Conservation (phyloP, 2,113 vertebrate genomes). For the Rissa tridactyla region DNA sequence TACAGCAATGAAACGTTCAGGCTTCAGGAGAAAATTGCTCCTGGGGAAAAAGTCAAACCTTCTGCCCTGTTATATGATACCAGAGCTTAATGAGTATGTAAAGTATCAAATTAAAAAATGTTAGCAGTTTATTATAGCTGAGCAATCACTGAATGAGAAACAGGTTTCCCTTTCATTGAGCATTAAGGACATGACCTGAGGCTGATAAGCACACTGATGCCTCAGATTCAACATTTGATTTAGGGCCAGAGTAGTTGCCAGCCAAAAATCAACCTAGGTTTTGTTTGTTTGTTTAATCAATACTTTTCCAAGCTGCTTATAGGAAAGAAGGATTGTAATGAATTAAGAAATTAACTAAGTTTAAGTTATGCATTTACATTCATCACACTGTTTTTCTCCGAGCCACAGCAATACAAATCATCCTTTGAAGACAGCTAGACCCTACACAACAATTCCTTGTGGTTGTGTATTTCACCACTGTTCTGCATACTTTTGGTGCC, state of each 20-base stretch:
- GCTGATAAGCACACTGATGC: constrained; percentile 41
- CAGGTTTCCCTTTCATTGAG: constrained; percentile 67
- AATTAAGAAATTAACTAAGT: constrained; percentile 59
- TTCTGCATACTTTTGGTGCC: background rate
- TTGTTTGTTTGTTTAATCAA: constrained; percentile 58
- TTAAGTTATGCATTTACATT: constrained; percentile 35
- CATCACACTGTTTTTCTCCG: constrained; percentile 7
- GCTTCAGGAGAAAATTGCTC: constrained; percentile 57
- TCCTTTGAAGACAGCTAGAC: background rate
- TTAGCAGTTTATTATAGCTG: constrained; percentile 67
- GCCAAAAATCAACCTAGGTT: constrained; percentile 10
- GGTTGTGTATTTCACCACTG: background rate
- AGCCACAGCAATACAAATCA: background rate
- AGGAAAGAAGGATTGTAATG: constrained; percentile 14
- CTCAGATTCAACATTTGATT: constrained; percentile 55
- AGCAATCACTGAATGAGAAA: constrained; percentile 72
- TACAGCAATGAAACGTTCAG: constrained; percentile 40
- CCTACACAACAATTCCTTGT: background rate
- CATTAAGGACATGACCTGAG: constrained; percentile 67
- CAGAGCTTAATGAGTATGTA: constrained; percentile 67
- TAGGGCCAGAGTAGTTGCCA: constrained; percentile 18
- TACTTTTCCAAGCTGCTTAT: constrained; percentile 51
- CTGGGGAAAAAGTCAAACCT: constrained; percentile 59
- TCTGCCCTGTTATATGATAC: constrained; percentile 52
- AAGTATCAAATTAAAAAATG: constrained; percentile 73